Evolutionary conservation across 2,888 invertebrate species (phyloP), one percentile per base, ranked within the genome.

Genomic region (Baccha elongata): DNA sequence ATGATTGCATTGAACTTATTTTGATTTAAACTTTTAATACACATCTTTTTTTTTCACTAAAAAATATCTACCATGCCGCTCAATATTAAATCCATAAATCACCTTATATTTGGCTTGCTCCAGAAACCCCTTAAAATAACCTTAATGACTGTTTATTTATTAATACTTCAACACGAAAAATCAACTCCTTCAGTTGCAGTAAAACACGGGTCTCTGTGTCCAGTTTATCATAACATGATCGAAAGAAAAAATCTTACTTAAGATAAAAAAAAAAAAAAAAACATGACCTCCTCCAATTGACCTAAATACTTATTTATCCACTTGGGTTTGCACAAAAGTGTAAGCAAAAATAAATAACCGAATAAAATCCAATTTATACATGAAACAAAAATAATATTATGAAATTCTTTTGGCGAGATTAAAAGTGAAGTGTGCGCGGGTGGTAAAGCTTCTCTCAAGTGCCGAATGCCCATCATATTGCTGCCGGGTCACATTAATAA

Each of bases 221-320:
- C 29, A 52, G 26, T 19, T 42, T 44, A n/a, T 44, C 10, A n/a
- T n/a, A n/a, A n/a, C n/a, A 6, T 50, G 13, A 19, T 52, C 35
- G 4, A 55, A 32, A n/a, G n/a, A 62, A 37, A 40, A 60, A 64
- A 69, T 71, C 55, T 65, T 75, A 58, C 67, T 40, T 60, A 50
- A n/a, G n/a, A n/a, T n/a, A n/a, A n/a, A n/a, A n/a, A n/a, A n/a
- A n/a, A n/a, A n/a, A n/a, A n/a, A n/a, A 80, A 75, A 75, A 68
- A 65, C 58, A 60, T 71, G 65, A 75, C 80, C 75, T 58, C 71
- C 44, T 65, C 75, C 75, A 81, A 75, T 81, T 81, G 80, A 81
- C 80, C 80, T 60, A 71, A 60, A 75, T 81, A 6, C 29, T 29
- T 58, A 50, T 58, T 52, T 69, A 75, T 75, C 65, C 75, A 60